phyloP scores from a whole-genome alignment of 2,113 vertebrate species.

The Ptychochromis oligacanthus region DNA sequence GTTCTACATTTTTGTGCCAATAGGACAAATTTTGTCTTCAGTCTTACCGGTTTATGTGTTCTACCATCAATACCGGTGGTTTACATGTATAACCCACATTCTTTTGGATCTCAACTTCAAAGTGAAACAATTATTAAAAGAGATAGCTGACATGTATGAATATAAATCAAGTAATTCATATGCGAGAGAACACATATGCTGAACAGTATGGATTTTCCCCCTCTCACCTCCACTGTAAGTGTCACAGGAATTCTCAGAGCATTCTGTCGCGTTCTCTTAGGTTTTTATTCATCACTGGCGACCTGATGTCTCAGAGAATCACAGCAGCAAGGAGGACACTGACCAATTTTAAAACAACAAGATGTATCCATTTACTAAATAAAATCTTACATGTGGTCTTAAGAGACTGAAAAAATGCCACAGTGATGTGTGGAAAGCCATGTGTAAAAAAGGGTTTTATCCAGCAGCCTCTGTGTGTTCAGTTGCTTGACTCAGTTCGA shows the following conservation, averaged over 20 bases:
- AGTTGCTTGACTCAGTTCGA: neutral
- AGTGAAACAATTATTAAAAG: neutral
- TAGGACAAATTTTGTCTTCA: neutral
- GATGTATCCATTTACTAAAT: neutral
- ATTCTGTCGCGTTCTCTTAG: neutral
- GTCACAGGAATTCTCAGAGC: neutral
- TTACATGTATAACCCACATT: neutral
- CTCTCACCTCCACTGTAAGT: neutral
- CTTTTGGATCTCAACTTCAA: neutral
- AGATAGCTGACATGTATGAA: neutral
- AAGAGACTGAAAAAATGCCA: neutral
- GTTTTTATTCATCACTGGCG: neutral
- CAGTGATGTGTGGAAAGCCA: neutral
- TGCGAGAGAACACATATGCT: conserved; percentile 9
- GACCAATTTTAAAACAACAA: neutral
- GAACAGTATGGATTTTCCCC: neutral
- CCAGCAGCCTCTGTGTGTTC: neutral
- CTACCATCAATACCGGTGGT: neutral
- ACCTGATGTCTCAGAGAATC: neutral
- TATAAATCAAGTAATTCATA: conserved; percentile 20
- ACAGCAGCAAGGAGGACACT: neutral
- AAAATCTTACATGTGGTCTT: neutral
- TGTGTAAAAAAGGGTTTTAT: neutral
- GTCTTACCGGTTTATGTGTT: neutral
- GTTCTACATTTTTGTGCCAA: neutral